Evolutionary conservation across 1,140 invertebrate genomes (phyloP), one percentile per base, ranked within the genome.

Genomic region (Anthonomus grandis): DNA sequence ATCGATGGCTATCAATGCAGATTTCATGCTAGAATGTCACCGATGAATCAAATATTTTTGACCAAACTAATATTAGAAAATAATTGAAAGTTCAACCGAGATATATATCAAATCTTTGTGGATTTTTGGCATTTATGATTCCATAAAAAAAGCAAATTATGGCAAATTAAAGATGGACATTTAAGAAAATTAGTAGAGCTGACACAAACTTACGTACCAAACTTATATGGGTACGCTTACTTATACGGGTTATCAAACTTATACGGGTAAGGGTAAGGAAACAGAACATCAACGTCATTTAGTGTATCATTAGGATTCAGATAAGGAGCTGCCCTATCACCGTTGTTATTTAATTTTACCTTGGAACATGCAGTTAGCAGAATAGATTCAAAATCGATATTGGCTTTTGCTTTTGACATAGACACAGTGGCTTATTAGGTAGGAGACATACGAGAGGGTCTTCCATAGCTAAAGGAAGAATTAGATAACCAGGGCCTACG

Each of bases 121-220:
- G 4, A 39, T 39, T 39, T 25, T 10, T 10, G 23, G 15, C 12
- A 48, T n/a, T 13, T 39, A 1, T 2, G 38, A 31, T n/a, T 31
- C 27, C 27, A 31, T 31, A 31, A 31, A 31, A 31, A n/a, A 31
- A 8, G 27, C 3, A 39, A 1, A 17, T 39, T 3, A 39, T 39
- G 38, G 38, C 10, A 2, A 1, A 1, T 39, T 39, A 17, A 2
- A 34, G 1, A 34, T n/a, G n/a, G n/a, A n/a, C n/a, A n/a, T n/a
- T n/a, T n/a, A 34, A 34, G 38, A 17, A 39, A 39, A 39, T 17
- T 39, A 39, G 15, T 39, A 17, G 38, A 39, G 38, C 38, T 39
- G 18, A 39, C 38, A 39, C 2, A 39, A 39, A 39, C 1, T 12
- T 39, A 17, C 2, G 1, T 39, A n/a, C n/a, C 3, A 17, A 39